These are phyloP conservation scores for Mormyrops attenuatus DNA, from an alignment of 2,797 vertebrate species.

Conservation along the genomic window DNA sequence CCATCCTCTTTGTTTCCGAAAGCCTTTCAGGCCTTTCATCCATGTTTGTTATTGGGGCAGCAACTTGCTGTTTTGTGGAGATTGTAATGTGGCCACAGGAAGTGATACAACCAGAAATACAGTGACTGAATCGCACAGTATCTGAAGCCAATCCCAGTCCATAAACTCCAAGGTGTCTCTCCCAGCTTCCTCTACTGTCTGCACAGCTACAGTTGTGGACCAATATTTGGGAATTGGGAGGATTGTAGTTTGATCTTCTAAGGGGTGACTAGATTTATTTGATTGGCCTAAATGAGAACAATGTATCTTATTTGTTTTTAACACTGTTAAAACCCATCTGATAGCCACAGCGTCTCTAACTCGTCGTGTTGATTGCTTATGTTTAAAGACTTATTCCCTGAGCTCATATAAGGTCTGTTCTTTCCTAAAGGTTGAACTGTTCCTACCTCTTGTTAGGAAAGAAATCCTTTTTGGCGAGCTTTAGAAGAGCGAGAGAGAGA, in stretches of 20 bases:
- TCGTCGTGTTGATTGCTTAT: neutral
- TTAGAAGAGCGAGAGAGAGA: neutral
- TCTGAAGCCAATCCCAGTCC: neutral
- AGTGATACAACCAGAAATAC: neutral
- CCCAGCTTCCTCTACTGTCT: neutral
- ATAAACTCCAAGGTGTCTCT: neutral
- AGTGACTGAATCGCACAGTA: neutral
- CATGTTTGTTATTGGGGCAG: neutral
- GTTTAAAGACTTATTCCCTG: neutral
- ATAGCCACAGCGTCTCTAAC: neutral
- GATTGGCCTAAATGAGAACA: neutral
- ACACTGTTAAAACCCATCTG: neutral
- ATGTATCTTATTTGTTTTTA: neutral
- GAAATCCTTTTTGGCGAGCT: neutral
- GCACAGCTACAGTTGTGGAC: neutral
- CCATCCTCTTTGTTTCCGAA: neutral
- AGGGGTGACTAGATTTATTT: neutral
- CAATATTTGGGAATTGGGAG: neutral
- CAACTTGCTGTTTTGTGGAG: neutral
- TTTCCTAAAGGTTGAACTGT: neutral
- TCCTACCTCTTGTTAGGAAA: neutral
- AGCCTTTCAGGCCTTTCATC: neutral
- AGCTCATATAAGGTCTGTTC: neutral
- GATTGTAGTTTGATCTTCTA: neutral
- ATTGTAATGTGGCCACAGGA: neutral